phyloP scores from a whole-genome alignment of 2,113 vertebrate species.

The Cariama cristata region DNA sequence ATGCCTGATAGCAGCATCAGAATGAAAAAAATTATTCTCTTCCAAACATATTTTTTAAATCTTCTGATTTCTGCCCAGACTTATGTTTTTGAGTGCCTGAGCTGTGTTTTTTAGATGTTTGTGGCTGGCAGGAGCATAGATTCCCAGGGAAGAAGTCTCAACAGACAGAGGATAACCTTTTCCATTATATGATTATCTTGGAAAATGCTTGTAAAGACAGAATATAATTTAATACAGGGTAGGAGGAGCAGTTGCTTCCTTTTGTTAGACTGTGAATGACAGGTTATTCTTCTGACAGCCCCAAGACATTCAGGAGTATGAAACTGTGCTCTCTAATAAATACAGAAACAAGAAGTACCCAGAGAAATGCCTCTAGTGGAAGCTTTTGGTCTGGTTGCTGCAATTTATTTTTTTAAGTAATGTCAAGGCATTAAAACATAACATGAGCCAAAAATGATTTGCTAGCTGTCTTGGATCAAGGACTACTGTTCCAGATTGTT shows the following conservation, averaged over 20 bases:
- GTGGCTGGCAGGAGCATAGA: neutral
- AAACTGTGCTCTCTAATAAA: neutral
- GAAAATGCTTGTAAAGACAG: neutral
- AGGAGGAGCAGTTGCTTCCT: neutral
- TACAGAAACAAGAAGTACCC: neutral
- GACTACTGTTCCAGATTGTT: neutral
- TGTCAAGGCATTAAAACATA: neutral
- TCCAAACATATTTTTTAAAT: neutral
- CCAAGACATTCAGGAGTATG: neutral
- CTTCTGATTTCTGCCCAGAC: neutral
- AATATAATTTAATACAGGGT: neutral
- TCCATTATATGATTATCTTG: neutral
- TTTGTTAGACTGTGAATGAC: neutral
- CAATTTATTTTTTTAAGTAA: neutral
- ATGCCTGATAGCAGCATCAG: neutral
- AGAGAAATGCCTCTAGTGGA: neutral
- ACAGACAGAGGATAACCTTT: neutral
- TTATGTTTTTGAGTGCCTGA: neutral
- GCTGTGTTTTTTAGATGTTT: neutral
- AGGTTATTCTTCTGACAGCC: neutral
- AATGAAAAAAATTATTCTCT: neutral
- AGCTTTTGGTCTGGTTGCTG: neutral
- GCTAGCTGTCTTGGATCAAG: neutral
- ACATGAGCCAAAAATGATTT: neutral
- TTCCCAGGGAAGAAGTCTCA: neutral